Conservation (phyloP, 92 coral and sea anemone genomes). For the Porites rus region DNA sequence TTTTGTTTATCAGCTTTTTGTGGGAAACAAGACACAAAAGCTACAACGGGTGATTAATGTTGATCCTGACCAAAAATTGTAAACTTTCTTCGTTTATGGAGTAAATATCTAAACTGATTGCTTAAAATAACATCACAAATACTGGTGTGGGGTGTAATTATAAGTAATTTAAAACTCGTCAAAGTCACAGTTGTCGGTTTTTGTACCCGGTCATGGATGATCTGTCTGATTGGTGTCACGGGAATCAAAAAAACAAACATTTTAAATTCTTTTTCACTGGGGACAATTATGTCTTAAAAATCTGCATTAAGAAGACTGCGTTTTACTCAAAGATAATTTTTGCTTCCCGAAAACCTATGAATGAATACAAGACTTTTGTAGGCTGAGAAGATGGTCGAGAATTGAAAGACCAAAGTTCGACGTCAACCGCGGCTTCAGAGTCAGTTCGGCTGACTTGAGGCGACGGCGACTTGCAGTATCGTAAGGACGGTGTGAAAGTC, state of each 20-base stretch:
- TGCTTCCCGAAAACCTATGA: background rate
- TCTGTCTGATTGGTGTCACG: conserved; percentile 8
- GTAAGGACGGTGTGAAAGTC: background rate
- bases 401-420: background rate
- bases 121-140: background rate
- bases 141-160: background rate
- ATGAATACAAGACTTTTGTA: no score
- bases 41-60: background rate
- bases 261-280: conserved; percentile 6
- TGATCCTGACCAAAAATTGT: background rate
- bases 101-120: background rate
- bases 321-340: background rate
- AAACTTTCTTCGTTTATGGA: background rate
- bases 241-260: conserved; percentile 31
- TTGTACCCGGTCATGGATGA: background rate
- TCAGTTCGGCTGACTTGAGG: no score
- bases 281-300: conserved; percentile 1
- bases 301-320: background rate
- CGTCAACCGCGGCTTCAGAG: no score
- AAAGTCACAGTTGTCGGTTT: conserved; percentile 6
- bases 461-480: no score
- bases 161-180: conserved; percentile 3
- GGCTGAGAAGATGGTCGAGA: no score
- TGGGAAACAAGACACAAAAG: conserved; percentile 13
- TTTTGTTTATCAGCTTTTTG: background rate